phyloP scores from a whole-genome alignment of 2,888 invertebrate genomes.

The Anthrax anthrax region DNA sequence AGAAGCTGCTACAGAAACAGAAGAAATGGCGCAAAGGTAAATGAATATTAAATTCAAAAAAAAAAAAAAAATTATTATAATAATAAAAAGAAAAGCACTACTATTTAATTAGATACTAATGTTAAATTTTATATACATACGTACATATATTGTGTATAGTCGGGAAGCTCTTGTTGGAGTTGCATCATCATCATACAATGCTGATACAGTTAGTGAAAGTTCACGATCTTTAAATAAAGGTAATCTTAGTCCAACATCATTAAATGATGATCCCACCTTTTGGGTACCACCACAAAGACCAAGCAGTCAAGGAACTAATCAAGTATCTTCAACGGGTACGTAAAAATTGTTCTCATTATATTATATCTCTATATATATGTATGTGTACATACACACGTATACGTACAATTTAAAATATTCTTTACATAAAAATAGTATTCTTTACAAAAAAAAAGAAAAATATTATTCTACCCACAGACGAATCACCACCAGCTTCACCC shows the following conservation, averaged over 20 bases:
- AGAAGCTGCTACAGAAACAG: conserved; percentile 36
- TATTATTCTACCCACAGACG: no score
- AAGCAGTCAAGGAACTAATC: conserved; percentile 15
- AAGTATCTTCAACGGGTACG: conserved; percentile 17
- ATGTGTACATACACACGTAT: no score
- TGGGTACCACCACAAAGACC: conserved; percentile 33
- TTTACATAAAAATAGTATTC: no score
- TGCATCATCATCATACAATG: conserved; percentile 28
- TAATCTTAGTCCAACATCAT: conserved; percentile 30
- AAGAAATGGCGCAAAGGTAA: conserved; percentile 33
- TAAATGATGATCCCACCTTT: conserved; percentile 35
- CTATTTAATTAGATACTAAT: neutral
- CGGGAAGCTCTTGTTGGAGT: conserved; percentile 35
- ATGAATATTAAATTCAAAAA: neutral
- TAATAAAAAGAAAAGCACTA: no score
- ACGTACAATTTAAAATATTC: no score
- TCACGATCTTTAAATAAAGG: conserved; percentile 23
- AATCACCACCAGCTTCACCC: conserved; percentile 35
- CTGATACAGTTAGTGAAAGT: conserved; percentile 33
- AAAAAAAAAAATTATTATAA: no score
- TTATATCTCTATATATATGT: no score
- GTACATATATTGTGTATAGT: conserved; percentile 18
- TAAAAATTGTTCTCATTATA: neutral
- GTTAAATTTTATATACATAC: conserved; percentile 4
- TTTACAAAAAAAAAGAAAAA: no score